Base-by-base conservation (phyloP, 1,140 invertebrate genomes). In the Lethocerus indicus region DNA sequence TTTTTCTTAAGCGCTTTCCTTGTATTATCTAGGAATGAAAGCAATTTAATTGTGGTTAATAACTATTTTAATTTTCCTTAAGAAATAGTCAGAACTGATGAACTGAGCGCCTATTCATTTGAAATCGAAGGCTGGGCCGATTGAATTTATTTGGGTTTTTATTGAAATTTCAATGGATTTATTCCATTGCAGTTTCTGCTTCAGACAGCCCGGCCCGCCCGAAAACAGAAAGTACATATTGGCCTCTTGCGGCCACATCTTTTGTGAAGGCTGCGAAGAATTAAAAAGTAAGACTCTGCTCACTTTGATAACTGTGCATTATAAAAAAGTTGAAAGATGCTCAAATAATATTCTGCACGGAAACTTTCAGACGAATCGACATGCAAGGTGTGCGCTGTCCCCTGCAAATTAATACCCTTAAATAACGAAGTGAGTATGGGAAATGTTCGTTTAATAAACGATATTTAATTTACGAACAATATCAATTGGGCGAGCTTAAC, bases 151-250 rank as follows among this genome's bases (percentile, higher is more conserved):
- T n/a, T n/a, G n/a, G n/a, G n/a, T n/a, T n/a, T n/a, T n/a, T n/a
- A n/a, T n/a, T n/a, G n/a, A n/a, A n/a, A n/a, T n/a, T n/a, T n/a
- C n/a, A 4, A 50, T 51, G 50, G 50, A 51, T 51, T 51, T 51
- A 40, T 51, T 51, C 36, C 50, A 51, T 47, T 51, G 50, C 16
- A 51, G 47, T 23, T 24, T 20, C 32, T 51, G 50, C 20, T 51
- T 25, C 41, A 16, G 25, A 25, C 50, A 51, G 24, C 50, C 50
- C 18, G 50, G 36, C 21, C 44, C 43, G 7, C 9, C 21, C n/a
- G 37, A 47, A 39, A 46, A 37, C 23, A 37, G 18, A 18, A 35
- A 25, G 32, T 51, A 47, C 23, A 47, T 46, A 16, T 39, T 51
- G 40, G 47, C 50, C 13, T 47, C 39, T 21, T 51, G 50, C 29